Conservation (phyloP, 2,797 vertebrate species). For the Onychomys arenicola region DNA sequence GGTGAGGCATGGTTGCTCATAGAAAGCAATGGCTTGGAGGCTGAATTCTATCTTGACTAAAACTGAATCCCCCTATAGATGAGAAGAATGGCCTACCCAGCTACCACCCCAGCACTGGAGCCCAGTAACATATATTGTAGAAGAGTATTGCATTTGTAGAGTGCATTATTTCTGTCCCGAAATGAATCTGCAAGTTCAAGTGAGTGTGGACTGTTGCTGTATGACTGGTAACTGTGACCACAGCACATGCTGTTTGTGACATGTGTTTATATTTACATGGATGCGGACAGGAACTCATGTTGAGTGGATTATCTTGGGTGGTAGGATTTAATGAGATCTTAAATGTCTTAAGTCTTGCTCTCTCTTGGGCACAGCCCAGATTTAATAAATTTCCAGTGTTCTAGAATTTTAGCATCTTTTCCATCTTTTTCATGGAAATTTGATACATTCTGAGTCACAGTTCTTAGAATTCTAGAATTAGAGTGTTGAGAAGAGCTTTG, state of each 20-base stretch:
- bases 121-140: not conserved
- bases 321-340: not conserved
- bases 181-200: not conserved
- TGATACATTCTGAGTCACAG: not conserved
- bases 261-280: not conserved
- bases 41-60: not conserved
- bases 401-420: not conserved
- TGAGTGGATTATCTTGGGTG: not conserved
- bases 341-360: not conserved
- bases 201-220: not conserved
- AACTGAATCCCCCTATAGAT: not conserved
- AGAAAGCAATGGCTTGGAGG: not conserved
- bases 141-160: not conserved
- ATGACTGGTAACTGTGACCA: not conserved
- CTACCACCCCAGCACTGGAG: no score
- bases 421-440: not conserved
- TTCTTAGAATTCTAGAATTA: slow-evolving; percentile 43
- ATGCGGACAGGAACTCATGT: not conserved
- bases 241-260: not conserved
- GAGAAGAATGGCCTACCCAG: no score
- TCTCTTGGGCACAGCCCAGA: not conserved
- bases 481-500: not conserved
- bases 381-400: not conserved
- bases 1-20: not conserved
- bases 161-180: not conserved